Base-by-base conservation (phyloP, 2,797 vertebrate genomes). In the Poeciliopsis turneri region DNA sequence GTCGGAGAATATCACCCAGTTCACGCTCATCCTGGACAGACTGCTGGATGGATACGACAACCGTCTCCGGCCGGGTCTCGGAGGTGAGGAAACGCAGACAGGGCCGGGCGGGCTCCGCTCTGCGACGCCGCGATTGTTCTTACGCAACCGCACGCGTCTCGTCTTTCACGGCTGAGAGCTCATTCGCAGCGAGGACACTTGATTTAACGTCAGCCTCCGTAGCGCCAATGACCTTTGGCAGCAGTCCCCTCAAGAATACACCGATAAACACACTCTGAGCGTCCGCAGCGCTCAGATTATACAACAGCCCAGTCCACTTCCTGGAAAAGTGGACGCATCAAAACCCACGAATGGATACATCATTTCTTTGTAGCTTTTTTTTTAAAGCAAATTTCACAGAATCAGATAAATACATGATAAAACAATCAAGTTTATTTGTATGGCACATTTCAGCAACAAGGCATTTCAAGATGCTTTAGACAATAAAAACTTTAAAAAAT, bases 11-110 rank as follows among this genome's bases (percentile, higher is more conserved):
- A 99, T 99, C 92, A 99, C 98, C 84, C 96, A 98, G 92, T 99
- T 99, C 90, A 99, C 98, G 59, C 97, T 97, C 89, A 99, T 99
- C 95, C 96, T 99, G 93, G 98, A 99, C 96, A 96, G 98, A 93
- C 97, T 99, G 78, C 95, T 99, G 93, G 98, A 99, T 91, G 98
- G 98, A 84, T 99, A 99, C 71, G 98, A 99, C 95, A 99, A 99
- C 95, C 97, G 98, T 45, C 97, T 99, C 80, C 96, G 98, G 92
- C 98, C 98, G 83, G 98, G 98, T 92, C 95, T 99, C 70, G 98
- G 98, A 95, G 98, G 98, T 99, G 96, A 97, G 95, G 71, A 86
- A 78, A 77, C 18, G 5, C 49, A 51, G 7, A 59, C 20, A 46
- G 43, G 45, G 30, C 57, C 2, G 41, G 80, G 68, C 39, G 11